Conservation (phyloP, 2,113 vertebrate species). For the Gallinago media region DNA sequence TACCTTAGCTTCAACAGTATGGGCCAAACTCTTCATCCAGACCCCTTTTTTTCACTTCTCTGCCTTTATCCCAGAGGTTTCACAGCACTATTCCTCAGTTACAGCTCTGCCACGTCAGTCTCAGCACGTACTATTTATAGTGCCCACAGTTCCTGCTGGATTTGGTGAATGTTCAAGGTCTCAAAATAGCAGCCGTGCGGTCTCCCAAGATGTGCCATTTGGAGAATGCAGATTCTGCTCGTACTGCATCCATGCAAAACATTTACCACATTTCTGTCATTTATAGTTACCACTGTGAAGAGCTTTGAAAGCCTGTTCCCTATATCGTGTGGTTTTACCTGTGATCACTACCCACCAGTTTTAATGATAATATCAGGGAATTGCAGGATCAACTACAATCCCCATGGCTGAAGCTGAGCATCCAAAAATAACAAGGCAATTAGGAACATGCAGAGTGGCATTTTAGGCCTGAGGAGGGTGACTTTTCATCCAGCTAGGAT, state of each 20-base stretch:
- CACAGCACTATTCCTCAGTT: not conserved
- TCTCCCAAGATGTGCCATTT: conserved; percentile 3
- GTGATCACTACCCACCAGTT: not conserved
- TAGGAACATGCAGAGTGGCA: conserved; percentile 14
- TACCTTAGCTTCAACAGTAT: not conserved
- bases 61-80: not conserved
- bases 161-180: not conserved
- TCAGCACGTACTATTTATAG: not conserved
- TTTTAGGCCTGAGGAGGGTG: not conserved
- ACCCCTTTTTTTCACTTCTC: not conserved
- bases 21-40: not conserved
- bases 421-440: conserved; percentile 42
- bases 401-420: not conserved
- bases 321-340: not conserved
- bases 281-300: not conserved
- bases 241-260: not conserved
- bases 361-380: not conserved
- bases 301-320: not conserved
- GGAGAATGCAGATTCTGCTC: not conserved
- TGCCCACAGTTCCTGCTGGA: not conserved
- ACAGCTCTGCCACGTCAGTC: not conserved
- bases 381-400: not conserved
- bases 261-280: not conserved
- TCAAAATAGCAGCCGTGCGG: not conserved
- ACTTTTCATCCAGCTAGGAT: not conserved